Evolutionary conservation across 1,140 invertebrate genomes (phyloP).

Genomic region (Lepidurus arcticus): DNA sequence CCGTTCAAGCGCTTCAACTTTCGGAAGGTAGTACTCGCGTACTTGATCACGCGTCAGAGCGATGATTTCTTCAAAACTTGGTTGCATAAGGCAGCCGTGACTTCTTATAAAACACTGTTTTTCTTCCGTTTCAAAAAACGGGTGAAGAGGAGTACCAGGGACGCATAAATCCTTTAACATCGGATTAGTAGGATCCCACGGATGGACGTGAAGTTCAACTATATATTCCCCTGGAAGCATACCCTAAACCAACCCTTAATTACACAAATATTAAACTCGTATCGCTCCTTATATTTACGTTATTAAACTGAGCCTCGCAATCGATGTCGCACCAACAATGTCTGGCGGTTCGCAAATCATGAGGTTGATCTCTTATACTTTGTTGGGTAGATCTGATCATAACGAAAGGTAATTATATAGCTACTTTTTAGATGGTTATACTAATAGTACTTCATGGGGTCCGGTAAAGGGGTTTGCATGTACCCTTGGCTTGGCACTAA

Average conservation of each 20-base stretch:
- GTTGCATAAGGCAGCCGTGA: background rate
- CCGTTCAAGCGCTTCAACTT: background rate
- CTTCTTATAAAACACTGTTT: background rate
- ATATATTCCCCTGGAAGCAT: constrained; percentile 24
- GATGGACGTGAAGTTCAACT: constrained; percentile 22
- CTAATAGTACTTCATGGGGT: background rate
- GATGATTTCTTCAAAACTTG: constrained; percentile 3
- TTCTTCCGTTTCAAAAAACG: constrained; percentile 7
- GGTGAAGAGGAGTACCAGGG: background rate
- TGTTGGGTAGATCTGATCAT: background rate
- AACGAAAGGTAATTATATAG: background rate
- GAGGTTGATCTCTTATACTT: background rate
- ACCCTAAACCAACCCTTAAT: background rate
- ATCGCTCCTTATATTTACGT: background rate
- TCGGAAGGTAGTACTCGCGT: background rate
- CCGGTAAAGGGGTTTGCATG: background rate
- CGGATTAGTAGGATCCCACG: constrained; percentile 24
- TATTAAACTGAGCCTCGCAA: constrained; percentile 4
- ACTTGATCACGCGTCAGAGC: constrained; percentile 1
- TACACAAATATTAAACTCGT: background rate
- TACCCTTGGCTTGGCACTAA: background rate
- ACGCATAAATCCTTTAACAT: background rate
- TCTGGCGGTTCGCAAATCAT: background rate
- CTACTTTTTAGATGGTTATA: background rate
- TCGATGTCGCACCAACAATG: constrained; percentile 28